phyloP scores from a whole-genome alignment of 1,140 invertebrate genomes.

The Asbolus verrucosus region DNA sequence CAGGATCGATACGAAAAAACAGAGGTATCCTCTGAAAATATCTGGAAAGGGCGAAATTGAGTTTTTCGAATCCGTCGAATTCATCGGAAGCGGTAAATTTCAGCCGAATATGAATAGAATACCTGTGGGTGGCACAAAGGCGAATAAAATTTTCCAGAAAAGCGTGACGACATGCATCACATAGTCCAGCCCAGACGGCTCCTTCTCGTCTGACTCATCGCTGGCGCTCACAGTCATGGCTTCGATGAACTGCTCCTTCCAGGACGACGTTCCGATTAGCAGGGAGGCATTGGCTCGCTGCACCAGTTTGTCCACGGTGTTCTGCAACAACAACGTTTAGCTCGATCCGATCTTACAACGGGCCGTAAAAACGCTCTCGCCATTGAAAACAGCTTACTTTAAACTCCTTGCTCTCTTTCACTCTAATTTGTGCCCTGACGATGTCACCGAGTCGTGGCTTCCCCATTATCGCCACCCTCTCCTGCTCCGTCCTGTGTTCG shows the following conservation, averaged over 20 bases:
- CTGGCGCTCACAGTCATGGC: slow-evolving; percentile 95
- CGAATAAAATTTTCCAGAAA: slow-evolving; percentile 98
- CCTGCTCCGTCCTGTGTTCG: slow-evolving; percentile 78
- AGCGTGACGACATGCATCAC: slow-evolving; percentile 95
- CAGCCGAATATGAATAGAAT: slow-evolving; percentile 58
- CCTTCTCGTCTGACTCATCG: slow-evolving; percentile 71
- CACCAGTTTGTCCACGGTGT: slow-evolving; percentile 97
- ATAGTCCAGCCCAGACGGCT: slow-evolving; percentile 91
- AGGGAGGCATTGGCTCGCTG: slow-evolving; percentile 95
- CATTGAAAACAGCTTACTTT: slow-evolving; percentile 80
- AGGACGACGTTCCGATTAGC: slow-evolving; percentile 94
- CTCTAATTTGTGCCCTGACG: slow-evolving; percentile 84
- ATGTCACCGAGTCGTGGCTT: slow-evolving; percentile 90
- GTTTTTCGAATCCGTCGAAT: slow-evolving; percentile 6
- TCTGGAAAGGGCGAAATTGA: slow-evolving; percentile 67
- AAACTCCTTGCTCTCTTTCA: slow-evolving; percentile 98
- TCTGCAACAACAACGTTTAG: slow-evolving; percentile 70
- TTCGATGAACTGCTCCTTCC: slow-evolving; percentile 98
- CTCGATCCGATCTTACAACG: too few species aligned
- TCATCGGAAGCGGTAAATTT: neutral
- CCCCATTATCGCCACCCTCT: slow-evolving; percentile 92
- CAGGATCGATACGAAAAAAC: slow-evolving; percentile 93
- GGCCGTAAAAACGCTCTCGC: neutral
- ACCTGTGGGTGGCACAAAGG: slow-evolving; percentile 98
- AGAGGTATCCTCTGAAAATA: slow-evolving; percentile 89